Evolutionary conservation across 1,140 invertebrate genomes (phyloP).

Genomic region (Oedothorax gibbosus): DNA sequence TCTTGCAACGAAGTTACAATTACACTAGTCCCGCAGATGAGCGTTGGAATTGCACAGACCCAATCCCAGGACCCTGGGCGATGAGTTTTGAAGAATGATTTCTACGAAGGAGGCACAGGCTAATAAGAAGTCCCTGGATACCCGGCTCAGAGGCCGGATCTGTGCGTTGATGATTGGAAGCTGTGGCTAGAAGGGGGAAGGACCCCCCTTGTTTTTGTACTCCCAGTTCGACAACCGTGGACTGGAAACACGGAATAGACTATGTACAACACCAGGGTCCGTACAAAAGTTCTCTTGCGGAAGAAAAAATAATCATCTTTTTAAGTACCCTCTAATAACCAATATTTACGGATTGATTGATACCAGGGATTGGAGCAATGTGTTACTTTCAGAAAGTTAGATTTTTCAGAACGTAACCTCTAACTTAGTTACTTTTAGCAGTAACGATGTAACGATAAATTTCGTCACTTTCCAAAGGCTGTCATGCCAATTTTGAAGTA

Average conservation of each 20-base stretch:
- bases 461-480: too few species aligned
- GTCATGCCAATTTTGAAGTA: too few species aligned
- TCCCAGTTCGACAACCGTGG: slow-evolving; percentile 54
- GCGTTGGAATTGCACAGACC: background rate
- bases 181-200: slow-evolving; percentile 46
- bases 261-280: background rate
- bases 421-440: too few species aligned
- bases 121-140: slow-evolving; percentile 52
- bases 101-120: slow-evolving; percentile 60
- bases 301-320: background rate
- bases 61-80: background rate
- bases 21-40: too few species aligned
- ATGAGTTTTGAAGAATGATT: slow-evolving; percentile 46
- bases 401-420: too few species aligned
- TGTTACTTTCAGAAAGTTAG: too few species aligned
- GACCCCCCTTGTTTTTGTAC: slow-evolving; percentile 41
- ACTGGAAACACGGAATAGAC: slow-evolving; percentile 52
- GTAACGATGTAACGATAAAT: too few species aligned
- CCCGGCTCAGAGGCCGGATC: slow-evolving; percentile 42
- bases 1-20: too few species aligned
- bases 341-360: too few species aligned
- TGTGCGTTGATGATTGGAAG: slow-evolving; percentile 61
- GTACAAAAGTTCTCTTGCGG: background rate
- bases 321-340: too few species aligned
- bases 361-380: too few species aligned